Evolutionary conservation across 1,140 invertebrate genomes (phyloP).

Genomic region (Varroa destructor): DNA sequence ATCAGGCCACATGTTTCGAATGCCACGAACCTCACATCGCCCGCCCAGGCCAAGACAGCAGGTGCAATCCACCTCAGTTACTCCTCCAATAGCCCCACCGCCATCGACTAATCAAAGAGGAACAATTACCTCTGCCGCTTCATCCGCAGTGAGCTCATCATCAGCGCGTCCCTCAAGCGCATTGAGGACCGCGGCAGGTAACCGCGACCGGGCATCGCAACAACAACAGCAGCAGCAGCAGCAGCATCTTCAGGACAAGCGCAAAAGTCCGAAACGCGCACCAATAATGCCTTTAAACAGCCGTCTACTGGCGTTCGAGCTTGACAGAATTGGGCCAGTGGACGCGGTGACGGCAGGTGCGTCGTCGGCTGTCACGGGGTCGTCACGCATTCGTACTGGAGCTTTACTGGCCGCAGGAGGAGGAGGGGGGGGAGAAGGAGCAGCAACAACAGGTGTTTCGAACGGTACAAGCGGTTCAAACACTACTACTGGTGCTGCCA

Average conservation of each 20-base stretch:
- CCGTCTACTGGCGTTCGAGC: constrained; percentile 19
- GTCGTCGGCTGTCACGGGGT: too few species aligned
- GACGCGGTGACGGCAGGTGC: too few species aligned
- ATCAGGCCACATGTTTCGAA: neutral
- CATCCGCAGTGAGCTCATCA: neutral
- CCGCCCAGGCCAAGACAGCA: constrained; percentile 2
- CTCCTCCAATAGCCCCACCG: too few species aligned
- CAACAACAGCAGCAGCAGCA: too few species aligned
- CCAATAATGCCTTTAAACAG: constrained; percentile 22
- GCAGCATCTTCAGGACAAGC: neutral
- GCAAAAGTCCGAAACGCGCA: constrained; percentile 21
- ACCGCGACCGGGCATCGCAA: neutral
- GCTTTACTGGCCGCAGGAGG: too few species aligned
- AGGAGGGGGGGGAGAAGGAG: too few species aligned
- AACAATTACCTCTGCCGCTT: too few species aligned
- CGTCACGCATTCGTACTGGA: too few species aligned
- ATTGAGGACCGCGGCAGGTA: neutral
- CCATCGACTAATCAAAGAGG: neutral
- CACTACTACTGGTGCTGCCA: too few species aligned
- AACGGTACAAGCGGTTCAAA: too few species aligned
- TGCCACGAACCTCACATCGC: neutral
- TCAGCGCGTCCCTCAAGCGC: neutral
- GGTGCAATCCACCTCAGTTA: too few species aligned
- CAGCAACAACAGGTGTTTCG: too few species aligned
- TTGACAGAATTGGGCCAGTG: neutral